A percentile compares a stretch with the other conserved stretches of the same genome.
These are phyloP conservation scores for Rallus limicola DNA, from an alignment of 2,113 vertebrate genomes.

Conservation along the genomic window DNA sequence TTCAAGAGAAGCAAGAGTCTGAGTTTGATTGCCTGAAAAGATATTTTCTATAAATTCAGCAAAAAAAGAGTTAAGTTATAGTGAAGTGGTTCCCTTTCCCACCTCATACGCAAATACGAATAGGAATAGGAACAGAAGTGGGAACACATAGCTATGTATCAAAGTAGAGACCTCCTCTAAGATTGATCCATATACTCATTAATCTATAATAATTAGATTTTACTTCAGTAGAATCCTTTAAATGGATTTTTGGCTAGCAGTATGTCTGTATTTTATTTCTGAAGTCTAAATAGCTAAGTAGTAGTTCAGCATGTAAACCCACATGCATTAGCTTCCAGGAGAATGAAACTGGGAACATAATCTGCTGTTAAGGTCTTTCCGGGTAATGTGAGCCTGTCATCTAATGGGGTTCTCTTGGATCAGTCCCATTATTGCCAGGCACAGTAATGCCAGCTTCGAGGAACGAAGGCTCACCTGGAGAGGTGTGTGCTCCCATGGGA, in stretches of 20 bases:
- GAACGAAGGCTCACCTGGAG: neutral
- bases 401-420: neutral
- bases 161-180: neutral
- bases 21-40: neutral
- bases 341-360: neutral
- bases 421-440: neutral
- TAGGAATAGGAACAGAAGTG: neutral
- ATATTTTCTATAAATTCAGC: neutral
- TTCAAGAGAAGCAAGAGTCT: neutral
- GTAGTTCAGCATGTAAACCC: neutral
- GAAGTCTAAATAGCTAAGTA: neutral
- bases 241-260: neutral
- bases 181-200: neutral
- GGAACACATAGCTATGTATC: neutral
- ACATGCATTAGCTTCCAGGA: neutral
- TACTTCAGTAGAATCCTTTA: neutral
- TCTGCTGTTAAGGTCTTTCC: neutral
- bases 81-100: neutral
- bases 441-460: neutral
- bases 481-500: neutral
- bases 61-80: neutral
- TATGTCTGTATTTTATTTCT: neutral
- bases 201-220: neutral
- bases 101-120: neutral
- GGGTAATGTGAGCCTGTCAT: neutral